Evolutionary conservation across 2,888 invertebrate genomes (phyloP).

Genomic region (Hydropsyche betteni): DNA sequence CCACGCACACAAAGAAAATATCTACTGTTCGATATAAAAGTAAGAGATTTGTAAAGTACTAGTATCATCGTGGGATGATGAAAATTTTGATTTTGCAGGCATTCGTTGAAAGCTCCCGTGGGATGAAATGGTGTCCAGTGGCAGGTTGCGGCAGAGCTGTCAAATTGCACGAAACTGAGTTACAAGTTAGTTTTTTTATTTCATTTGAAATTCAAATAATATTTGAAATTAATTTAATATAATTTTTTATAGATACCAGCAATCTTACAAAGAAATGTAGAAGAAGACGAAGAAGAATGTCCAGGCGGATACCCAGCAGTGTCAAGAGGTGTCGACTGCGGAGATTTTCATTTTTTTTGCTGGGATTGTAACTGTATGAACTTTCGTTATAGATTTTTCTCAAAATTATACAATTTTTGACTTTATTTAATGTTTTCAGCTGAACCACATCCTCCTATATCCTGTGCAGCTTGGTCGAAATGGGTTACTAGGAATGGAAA

Average conservation of each 20-base stretch:
- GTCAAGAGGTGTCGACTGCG: conserved; percentile 74
- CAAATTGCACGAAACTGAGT: conserved; percentile 67
- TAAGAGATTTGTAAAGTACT: conserved; percentile 53
- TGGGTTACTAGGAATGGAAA: conserved; percentile 67
- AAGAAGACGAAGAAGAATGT: conserved; percentile 43
- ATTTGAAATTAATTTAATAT: background rate
- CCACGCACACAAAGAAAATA: conserved; percentile 72
- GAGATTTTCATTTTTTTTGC: conserved; percentile 76
- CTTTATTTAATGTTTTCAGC: conserved; percentile 53
- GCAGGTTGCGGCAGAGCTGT: conserved; percentile 75
- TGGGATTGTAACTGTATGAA: conserved; percentile 66
- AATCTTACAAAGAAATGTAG: conserved; percentile 43
- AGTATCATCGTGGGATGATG: background rate
- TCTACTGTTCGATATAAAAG: conserved; percentile 75
- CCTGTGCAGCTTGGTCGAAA: conserved; percentile 71
- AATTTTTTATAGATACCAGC: conserved; percentile 48
- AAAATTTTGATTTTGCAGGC: conserved; percentile 60
- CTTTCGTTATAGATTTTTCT: background rate
- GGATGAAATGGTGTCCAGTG: conserved; percentile 76
- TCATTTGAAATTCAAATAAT: too few species aligned
- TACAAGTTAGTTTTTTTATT: conserved; percentile 53
- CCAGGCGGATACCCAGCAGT: conserved; percentile 57
- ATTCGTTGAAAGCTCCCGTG: conserved; percentile 75
- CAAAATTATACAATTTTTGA: background rate
- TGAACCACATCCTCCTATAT: conserved; percentile 74